phyloP scores from a whole-genome alignment of 2,888 invertebrate species.

The Conomelus anceps region DNA sequence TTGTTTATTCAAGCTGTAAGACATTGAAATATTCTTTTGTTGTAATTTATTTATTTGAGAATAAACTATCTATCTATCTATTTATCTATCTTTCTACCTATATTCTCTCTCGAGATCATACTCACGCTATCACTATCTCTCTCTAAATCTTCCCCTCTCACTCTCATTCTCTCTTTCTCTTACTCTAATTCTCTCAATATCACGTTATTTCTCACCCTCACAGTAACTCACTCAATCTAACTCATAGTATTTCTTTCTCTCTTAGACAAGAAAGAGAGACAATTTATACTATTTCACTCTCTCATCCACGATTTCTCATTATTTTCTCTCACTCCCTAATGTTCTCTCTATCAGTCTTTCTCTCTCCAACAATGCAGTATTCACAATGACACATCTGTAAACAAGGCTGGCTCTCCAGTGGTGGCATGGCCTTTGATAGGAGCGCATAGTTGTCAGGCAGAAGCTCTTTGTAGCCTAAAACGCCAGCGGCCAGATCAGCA shows the following conservation, averaged over 20 bases:
- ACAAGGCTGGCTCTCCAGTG: not conserved
- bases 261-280: not conserved
- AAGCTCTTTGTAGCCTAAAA: not conserved
- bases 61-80: no score
- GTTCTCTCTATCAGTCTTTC: not conserved
- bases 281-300: no score
- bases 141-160: no score
- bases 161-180: not conserved
- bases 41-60: no score
- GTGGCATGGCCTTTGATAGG: not conserved
- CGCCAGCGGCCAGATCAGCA: not conserved
- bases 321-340: not conserved
- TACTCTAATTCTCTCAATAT: not conserved
- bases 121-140: no score
- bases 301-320: not conserved
- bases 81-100: no score
- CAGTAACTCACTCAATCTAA: not conserved
- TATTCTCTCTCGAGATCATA: no score
- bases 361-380: not conserved
- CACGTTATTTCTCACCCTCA: not conserved
- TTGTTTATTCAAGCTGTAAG: no score
- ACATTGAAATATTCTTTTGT: no score
- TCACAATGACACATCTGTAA: not conserved
- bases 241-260: not conserved
- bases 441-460: not conserved